A percentile compares a stretch with the other conserved stretches of the same genome.
These are phyloP conservation scores for Myripristis jacobus DNA, from an alignment of 2,797 vertebrate species.

Conservation along the genomic window DNA sequence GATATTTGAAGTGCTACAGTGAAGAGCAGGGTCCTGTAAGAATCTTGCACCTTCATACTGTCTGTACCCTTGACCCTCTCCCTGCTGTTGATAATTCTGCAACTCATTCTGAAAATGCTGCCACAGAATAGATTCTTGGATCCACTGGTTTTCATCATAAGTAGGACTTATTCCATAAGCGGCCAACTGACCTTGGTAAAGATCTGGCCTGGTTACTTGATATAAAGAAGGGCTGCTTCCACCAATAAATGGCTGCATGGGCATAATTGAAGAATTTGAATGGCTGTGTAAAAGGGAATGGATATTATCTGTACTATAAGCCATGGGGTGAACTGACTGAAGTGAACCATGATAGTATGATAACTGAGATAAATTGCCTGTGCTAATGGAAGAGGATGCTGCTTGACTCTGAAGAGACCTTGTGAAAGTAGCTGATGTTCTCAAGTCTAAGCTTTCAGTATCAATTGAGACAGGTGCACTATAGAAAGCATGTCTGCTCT, in stretches of 20 bases:
- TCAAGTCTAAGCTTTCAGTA: constrained; percentile 81
- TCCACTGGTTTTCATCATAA: constrained; percentile 83
- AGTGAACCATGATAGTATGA: constrained; percentile 57
- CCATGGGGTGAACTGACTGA: constrained; percentile 55
- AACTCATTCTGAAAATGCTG: constrained; percentile 81
- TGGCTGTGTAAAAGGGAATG: constrained; percentile 54
- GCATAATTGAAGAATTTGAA: constrained; percentile 48
- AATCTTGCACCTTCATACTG: constrained; percentile 44
- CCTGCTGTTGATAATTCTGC: constrained; percentile 62
- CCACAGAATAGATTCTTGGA: constrained; percentile 80
- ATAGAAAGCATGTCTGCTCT: constrained; percentile 67
- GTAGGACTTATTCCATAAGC: constrained; percentile 68
- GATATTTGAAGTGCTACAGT: constrained; percentile 58
- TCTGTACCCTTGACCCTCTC: constrained; percentile 53
- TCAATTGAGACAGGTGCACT: constrained; percentile 65
- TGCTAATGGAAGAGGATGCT: constrained; percentile 73
- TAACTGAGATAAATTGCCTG: constrained; percentile 74
- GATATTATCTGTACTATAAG: constrained; percentile 77
- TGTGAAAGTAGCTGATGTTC: constrained; percentile 79
- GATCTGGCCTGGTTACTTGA: constrained; percentile 51
- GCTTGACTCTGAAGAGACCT: constrained; percentile 74
- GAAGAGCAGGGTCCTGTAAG: constrained; percentile 47
- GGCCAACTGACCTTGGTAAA: constrained; percentile 57
- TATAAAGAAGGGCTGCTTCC: constrained; percentile 70
- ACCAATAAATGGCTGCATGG: constrained; percentile 55